These are phyloP conservation scores for Anniella stebbinsi DNA, from an alignment of 2,797 vertebrate genomes.

Conservation along the genomic window DNA sequence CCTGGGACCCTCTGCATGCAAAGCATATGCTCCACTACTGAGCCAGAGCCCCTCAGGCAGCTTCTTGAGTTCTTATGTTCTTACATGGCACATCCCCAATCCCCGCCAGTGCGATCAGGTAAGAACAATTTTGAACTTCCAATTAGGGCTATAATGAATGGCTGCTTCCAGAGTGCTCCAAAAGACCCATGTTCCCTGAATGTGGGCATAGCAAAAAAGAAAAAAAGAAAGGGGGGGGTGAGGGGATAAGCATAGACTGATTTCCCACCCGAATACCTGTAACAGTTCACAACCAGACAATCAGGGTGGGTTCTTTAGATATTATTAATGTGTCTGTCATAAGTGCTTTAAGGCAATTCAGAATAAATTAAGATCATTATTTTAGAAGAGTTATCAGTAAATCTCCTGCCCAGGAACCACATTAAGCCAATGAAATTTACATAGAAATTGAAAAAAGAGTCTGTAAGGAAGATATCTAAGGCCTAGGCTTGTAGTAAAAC, in stretches of 20 bases:
- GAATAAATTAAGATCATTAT: constrained; percentile 51
- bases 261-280: neutral
- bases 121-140: too few species aligned
- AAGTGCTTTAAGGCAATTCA: constrained; percentile 48
- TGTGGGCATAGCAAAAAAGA: neutral
- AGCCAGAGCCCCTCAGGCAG: too few species aligned
- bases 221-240: neutral
- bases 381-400: constrained; percentile 42
- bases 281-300: neutral
- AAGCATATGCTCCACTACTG: too few species aligned
- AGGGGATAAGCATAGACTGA: accelerated
- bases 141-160: neutral
- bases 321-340: constrained; percentile 35
- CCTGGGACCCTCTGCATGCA: too few species aligned
- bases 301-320: constrained; percentile 8
- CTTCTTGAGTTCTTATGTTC: too few species aligned
- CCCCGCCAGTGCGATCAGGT: too few species aligned
- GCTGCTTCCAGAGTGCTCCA: neutral
- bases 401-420: constrained; percentile 28
- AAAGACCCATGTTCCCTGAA: constrained; percentile 4
- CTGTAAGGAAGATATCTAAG: constrained; percentile 7
- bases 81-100: too few species aligned
- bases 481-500: neutral
- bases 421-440: constrained; percentile 35
- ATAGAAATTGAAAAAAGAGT: constrained; percentile 19